These are phyloP conservation scores for Adineta ricciae DNA, from an alignment of 2,888 invertebrate genomes.

Conservation along the genomic window DNA sequence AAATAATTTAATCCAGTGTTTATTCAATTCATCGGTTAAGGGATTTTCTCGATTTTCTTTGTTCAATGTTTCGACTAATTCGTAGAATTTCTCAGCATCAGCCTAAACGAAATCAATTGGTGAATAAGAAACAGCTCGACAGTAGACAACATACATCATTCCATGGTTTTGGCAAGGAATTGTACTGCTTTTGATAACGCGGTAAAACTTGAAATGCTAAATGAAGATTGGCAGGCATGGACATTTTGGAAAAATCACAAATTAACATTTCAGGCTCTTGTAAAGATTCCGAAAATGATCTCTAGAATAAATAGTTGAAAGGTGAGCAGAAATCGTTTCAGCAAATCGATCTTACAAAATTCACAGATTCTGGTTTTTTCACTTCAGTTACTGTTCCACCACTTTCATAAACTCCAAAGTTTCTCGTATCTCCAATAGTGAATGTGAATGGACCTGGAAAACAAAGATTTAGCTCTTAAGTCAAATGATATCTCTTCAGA, in stretches of 20 bases:
- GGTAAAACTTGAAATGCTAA: constrained; percentile 73
- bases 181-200: constrained; percentile 58
- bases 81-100: constrained; percentile 48
- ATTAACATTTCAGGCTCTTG: constrained; percentile 70
- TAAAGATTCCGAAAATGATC: constrained; percentile 66
- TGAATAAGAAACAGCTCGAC: too few relatives aligned
- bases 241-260: constrained; percentile 86
- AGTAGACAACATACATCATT: constrained; percentile 46
- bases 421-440: constrained; percentile 75
- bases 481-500: too few relatives aligned
- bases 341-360: too few relatives aligned
- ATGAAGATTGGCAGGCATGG: constrained; percentile 76
- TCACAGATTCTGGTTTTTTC: constrained; percentile 75
- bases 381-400: constrained; percentile 91
- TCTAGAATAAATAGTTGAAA: constrained; percentile 43
- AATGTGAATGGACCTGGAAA: constrained; percentile 72
- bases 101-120: too few relatives aligned
- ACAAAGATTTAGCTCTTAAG: too few relatives aligned
- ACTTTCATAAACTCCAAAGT: constrained; percentile 51
- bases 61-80: constrained; percentile 52
- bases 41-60: constrained; percentile 32
- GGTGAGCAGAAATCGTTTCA: too few relatives aligned
- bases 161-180: constrained; percentile 68
- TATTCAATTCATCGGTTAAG: constrained; percentile 55
- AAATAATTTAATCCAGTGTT: constrained; percentile 63